A percentile compares a stretch with the other conserved stretches of the same genome.
phyloP scores from a whole-genome alignment of 2,888 invertebrate species.

The Sarcophaga variegata region DNA sequence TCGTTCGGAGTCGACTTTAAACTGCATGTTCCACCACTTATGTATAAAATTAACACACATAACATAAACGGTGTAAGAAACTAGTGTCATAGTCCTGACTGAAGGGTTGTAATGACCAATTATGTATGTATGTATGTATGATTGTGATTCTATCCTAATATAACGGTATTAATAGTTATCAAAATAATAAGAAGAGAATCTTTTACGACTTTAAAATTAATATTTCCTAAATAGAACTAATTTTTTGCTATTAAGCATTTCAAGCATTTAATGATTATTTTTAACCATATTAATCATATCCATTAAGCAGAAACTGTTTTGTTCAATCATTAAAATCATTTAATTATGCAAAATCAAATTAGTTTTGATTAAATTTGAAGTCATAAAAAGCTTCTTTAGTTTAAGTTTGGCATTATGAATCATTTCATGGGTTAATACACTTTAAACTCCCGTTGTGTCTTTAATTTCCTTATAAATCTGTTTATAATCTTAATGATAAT shows the following conservation, averaged over 20 bases:
- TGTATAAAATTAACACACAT: too few species aligned
- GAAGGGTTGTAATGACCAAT: too few species aligned
- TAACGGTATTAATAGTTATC: too few species aligned
- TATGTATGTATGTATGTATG: too few species aligned
- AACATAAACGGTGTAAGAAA: too few species aligned
- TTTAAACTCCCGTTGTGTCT: constrained; percentile 30
- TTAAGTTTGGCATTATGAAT: constrained; percentile 4
- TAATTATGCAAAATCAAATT: background rate
- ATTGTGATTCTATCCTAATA: too few species aligned
- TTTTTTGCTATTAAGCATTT: background rate
- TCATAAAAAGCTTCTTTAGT: background rate
- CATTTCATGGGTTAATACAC: constrained; percentile 40
- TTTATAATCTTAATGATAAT: constrained; percentile 30
- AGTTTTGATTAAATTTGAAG: background rate
- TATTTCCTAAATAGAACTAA: background rate
- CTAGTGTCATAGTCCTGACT: too few species aligned
- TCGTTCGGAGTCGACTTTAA: too few species aligned
- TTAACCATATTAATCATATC: background rate
- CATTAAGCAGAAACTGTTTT: background rate
- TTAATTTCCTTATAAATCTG: constrained; percentile 43
- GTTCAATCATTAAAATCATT: background rate
- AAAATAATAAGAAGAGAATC: background rate
- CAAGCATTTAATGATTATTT: background rate
- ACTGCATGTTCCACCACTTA: too few species aligned
- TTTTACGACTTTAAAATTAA: background rate